A percentile compares a stretch with the other conserved stretches of the same genome.
Evolutionary conservation across 2,888 invertebrate genomes (phyloP).

Genomic region (Volucella bombylans): DNA sequence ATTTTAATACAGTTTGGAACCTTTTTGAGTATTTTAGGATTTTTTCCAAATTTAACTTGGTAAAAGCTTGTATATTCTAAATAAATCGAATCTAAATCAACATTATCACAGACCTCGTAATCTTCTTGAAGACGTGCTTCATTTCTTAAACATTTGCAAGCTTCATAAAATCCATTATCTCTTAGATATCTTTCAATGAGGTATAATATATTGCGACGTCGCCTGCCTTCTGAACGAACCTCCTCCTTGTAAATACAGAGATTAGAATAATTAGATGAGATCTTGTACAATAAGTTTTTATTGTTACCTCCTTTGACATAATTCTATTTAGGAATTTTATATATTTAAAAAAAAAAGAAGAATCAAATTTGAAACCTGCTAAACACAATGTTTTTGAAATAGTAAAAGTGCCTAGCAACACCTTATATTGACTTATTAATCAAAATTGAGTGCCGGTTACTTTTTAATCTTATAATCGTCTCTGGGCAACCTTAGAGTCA

Average conservation of each 20-base stretch:
- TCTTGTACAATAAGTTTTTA: neutral
- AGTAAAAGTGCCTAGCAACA: constrained; percentile 36
- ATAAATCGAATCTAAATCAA: constrained; percentile 93
- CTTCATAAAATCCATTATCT: constrained; percentile 86
- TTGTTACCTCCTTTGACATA: constrained; percentile 57
- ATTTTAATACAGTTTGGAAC: constrained; percentile 53
- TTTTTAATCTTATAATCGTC: neutral
- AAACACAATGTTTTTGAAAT: constrained; percentile 21
- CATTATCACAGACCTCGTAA: constrained; percentile 93
- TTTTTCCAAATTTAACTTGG: constrained; percentile 91
- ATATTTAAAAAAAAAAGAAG: neutral
- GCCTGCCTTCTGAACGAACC: constrained; percentile 78
- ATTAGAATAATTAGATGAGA: neutral
- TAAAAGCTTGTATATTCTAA: constrained; percentile 95
- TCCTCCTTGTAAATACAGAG: constrained; percentile 75
- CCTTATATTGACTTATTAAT: constrained; percentile 55
- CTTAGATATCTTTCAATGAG: constrained; percentile 87
- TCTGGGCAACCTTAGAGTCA: constrained; percentile 34
- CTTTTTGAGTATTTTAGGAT: constrained; percentile 90
- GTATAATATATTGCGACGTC: constrained; percentile 85
- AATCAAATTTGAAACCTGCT: too few relatives aligned
- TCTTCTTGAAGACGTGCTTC: constrained; percentile 89
- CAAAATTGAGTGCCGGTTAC: neutral
- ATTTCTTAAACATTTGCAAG: constrained; percentile 86
- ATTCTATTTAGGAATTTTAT: neutral